Conservation (phyloP, 2,797 vertebrate genomes). For the Melopsittacus undulatus region DNA sequence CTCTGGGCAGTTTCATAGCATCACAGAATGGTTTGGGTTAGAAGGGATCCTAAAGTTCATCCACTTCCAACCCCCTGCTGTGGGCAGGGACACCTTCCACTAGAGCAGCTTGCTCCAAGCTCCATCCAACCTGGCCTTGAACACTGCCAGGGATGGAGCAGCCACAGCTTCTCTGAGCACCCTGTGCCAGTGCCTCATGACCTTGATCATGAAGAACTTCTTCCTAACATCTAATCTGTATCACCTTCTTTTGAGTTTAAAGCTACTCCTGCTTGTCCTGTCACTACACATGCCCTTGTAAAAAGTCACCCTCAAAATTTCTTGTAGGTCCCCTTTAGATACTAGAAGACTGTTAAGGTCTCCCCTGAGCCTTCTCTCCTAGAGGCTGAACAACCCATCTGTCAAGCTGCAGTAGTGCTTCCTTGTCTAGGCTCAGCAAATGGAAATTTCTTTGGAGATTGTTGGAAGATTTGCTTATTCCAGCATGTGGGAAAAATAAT, state of each 20-base stretch:
- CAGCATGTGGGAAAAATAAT: neutral
- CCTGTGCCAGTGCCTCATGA: too few relatives aligned
- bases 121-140: too few relatives aligned
- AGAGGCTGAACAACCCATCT: neutral
- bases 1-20: neutral
- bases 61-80: neutral
- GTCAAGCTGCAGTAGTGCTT: neutral
- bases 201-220: too few relatives aligned
- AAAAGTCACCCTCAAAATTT: neutral
- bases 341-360: neutral
- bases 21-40: neutral
- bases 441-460: neutral
- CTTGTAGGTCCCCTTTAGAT: neutral
- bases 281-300: too few relatives aligned
- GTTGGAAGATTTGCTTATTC: neutral
- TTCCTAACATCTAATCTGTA: too few relatives aligned
- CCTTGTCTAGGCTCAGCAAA: neutral
- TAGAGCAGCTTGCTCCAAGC: too few relatives aligned
- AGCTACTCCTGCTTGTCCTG: too few relatives aligned
- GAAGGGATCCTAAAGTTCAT: neutral
- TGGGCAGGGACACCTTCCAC: too few relatives aligned
- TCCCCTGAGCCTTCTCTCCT: neutral
- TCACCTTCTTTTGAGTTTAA: too few relatives aligned
- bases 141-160: too few relatives aligned
- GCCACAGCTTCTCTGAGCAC: too few relatives aligned